Evolutionary conservation across 2,113 vertebrate genomes (phyloP).

Genomic region (Chaetura pelagica): DNA sequence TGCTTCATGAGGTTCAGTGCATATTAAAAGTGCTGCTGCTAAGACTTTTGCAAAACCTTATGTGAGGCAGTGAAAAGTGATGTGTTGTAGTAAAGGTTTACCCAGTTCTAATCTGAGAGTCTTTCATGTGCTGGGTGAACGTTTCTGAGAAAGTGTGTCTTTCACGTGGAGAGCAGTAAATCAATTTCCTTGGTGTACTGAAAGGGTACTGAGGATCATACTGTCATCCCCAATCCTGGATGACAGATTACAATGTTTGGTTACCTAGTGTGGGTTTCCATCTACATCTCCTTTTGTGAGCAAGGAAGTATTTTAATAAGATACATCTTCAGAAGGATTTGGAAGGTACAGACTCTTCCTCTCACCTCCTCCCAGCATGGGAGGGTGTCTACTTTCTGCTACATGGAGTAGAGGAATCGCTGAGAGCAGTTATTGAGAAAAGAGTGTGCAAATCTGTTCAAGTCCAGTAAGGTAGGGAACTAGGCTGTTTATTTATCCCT

Average conservation of each 20-base stretch:
- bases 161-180: background rate
- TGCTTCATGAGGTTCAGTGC: background rate
- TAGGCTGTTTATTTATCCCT: background rate
- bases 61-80: background rate
- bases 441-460: background rate
- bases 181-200: background rate
- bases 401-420: background rate
- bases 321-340: background rate
- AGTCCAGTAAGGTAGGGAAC: background rate
- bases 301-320: background rate
- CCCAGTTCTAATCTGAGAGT: background rate
- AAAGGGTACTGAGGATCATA: background rate
- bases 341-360: background rate
- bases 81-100: background rate
- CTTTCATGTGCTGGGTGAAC: background rate
- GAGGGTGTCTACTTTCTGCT: background rate
- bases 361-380: background rate
- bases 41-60: background rate
- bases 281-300: background rate
- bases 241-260: background rate
- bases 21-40: background rate
- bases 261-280: background rate
- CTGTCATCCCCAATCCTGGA: background rate
- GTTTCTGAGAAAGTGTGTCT: background rate
- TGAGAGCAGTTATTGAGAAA: background rate